phyloP scores from a whole-genome alignment of 2,113 vertebrate genomes.

The Neogobius melanostomus region DNA sequence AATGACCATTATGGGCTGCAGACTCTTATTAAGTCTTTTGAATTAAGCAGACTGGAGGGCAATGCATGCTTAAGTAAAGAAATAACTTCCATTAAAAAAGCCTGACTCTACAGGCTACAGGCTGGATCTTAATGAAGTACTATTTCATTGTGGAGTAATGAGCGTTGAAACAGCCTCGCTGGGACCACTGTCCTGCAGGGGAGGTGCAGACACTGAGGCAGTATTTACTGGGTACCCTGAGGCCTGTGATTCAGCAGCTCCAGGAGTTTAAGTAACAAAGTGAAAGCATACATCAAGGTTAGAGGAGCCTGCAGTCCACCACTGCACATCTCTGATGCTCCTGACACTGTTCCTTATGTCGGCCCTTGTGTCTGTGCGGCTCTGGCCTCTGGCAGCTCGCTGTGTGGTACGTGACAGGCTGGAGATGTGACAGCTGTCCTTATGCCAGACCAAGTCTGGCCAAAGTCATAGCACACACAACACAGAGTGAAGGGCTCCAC shows the following conservation, averaged over 20 bases:
- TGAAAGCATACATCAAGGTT: slow-evolving; percentile 51
- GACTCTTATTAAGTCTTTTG: slow-evolving; percentile 39
- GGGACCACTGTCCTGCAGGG: slow-evolving; percentile 53
- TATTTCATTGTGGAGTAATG: slow-evolving; percentile 67
- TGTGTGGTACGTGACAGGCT: slow-evolving; percentile 67
- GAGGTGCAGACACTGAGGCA: slow-evolving; percentile 49
- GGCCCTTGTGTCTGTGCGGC: slow-evolving; percentile 62
- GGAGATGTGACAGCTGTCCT: slow-evolving; percentile 80
- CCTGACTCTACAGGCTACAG: slow-evolving; percentile 56
- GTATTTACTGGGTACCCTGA: slow-evolving; percentile 58
- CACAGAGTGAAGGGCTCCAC: slow-evolving; percentile 60
- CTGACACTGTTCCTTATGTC: slow-evolving; percentile 52
- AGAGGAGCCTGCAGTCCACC: slow-evolving; percentile 62
- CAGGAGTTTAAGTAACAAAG: slow-evolving; percentile 50
- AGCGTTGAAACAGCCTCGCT: slow-evolving; percentile 56
- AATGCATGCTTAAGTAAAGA: slow-evolving; percentile 62
- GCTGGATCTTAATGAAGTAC: slow-evolving; percentile 69
- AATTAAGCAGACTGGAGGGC: slow-evolving; percentile 58
- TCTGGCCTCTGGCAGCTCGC: slow-evolving; percentile 67
- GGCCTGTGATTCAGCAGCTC: slow-evolving; percentile 64
- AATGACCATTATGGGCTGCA: slow-evolving; percentile 44
- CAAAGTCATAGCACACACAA: slow-evolving; percentile 71
- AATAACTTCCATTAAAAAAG: slow-evolving; percentile 55
- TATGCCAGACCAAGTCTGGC: slow-evolving; percentile 69
- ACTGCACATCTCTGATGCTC: slow-evolving; percentile 39